Percentiles rank a stretch among this genome's conserved stretches.
These are phyloP conservation scores for Clitarchus hookeri DNA, from an alignment of 2,888 invertebrate genomes.

Conservation along the genomic window DNA sequence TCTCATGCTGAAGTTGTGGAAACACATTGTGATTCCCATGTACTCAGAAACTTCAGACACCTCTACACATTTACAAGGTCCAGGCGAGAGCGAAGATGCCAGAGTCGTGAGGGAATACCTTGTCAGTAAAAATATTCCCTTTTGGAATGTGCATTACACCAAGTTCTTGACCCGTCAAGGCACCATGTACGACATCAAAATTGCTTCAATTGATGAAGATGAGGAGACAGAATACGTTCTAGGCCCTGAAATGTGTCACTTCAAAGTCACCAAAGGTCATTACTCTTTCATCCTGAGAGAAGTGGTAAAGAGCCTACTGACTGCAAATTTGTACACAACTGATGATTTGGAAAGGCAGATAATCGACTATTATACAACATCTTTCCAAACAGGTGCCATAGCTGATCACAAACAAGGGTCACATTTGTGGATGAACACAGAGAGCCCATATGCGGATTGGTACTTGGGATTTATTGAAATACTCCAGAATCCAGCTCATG, in stretches of 20 bases:
- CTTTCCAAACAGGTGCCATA: background rate
- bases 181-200: background rate
- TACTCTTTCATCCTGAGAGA: slow-evolving; percentile 8
- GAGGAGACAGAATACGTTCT: background rate
- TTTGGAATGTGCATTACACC: background rate
- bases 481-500: background rate
- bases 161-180: background rate
- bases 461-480: slow-evolving; percentile 18
- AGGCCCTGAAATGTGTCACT: background rate
- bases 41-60: background rate
- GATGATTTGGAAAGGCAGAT: background rate
- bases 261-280: slow-evolving; percentile 16
- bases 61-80: background rate
- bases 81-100: background rate
- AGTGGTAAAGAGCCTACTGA: background rate
- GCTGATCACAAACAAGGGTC: slow-evolving; percentile 15
- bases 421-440: background rate
- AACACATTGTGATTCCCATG: background rate
- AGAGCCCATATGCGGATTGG: background rate
- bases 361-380: background rate
- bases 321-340: background rate
- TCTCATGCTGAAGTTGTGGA: background rate
- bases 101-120: background rate
- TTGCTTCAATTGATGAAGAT: background rate
- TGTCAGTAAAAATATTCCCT: background rate